A percentile compares a stretch with the other conserved stretches of the same genome.
Evolutionary conservation across 2,888 invertebrate genomes (phyloP).

Genomic region (Pachliopta kotzebuea): DNA sequence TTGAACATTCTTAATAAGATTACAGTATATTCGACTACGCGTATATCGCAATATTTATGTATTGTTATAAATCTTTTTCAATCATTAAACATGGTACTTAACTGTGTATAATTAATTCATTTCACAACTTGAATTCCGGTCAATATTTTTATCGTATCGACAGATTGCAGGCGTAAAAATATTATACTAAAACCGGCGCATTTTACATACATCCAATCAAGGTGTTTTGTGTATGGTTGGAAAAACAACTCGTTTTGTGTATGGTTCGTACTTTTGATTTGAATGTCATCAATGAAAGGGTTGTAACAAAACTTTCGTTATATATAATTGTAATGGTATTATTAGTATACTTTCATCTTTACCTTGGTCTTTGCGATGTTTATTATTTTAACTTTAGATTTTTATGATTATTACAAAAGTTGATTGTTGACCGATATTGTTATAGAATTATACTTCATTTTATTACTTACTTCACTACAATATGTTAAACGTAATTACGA

Average conservation of each 20-base stretch:
- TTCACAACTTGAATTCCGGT: background rate
- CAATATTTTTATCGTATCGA: background rate
- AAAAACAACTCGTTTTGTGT: slow-evolving; percentile 1
- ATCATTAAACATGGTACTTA: background rate
- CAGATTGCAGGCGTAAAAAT: background rate
- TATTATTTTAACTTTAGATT: no score
- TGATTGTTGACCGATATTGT: no score
- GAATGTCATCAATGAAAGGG: background rate
- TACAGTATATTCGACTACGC: no score
- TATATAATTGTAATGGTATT: no score
- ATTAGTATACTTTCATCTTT: no score
- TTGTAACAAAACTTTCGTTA: background rate
- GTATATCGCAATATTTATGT: background rate
- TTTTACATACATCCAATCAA: slow-evolving; percentile 5
- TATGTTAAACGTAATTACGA: no score
- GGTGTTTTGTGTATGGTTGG: background rate
- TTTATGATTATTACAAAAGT: no score
- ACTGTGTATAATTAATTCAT: no score
- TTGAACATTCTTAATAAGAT: no score
- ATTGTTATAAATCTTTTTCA: background rate
- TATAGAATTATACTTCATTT: no score
- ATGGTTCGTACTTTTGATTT: background rate
- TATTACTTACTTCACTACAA: no score
- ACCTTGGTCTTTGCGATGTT: no score
- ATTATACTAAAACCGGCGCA: background rate